Evolutionary conservation across 2,113 vertebrate species (phyloP).

Genomic region (Indri indri): DNA sequence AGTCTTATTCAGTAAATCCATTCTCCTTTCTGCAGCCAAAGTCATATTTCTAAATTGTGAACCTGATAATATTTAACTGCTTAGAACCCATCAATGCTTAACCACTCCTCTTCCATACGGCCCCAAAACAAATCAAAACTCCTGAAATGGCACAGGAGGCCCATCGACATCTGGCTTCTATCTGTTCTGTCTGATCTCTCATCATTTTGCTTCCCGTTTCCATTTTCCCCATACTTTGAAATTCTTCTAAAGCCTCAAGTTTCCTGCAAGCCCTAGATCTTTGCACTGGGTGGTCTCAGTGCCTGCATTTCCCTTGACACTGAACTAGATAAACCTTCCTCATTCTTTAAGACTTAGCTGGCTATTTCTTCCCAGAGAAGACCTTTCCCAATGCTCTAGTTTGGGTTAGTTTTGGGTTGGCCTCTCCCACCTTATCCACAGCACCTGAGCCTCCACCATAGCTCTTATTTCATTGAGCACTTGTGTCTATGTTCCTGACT

Average conservation of each 20-base stretch:
- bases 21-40: background rate
- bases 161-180: background rate
- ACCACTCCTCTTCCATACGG: background rate
- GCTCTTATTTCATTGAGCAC: background rate
- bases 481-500: background rate
- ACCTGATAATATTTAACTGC: background rate
- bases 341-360: background rate
- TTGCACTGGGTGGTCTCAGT: background rate
- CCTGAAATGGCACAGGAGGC: background rate
- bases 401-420: background rate
- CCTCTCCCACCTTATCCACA: background rate
- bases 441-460: background rate
- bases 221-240: background rate
- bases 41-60: background rate
- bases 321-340: background rate
- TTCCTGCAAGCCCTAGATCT: background rate
- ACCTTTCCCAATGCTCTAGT: background rate
- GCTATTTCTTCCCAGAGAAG: background rate
- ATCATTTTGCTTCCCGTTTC: background rate
- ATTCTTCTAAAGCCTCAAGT: background rate
- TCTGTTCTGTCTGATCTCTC: background rate
- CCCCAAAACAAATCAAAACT: background rate
- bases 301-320: background rate
- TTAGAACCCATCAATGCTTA: background rate
- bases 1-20: background rate